Percentiles rank a stretch among this genome's conserved stretches.
phyloP scores from a whole-genome alignment of 30 jellyfish, hydroid and myxozoan genomes.

The Nemopilema nomurai region DNA sequence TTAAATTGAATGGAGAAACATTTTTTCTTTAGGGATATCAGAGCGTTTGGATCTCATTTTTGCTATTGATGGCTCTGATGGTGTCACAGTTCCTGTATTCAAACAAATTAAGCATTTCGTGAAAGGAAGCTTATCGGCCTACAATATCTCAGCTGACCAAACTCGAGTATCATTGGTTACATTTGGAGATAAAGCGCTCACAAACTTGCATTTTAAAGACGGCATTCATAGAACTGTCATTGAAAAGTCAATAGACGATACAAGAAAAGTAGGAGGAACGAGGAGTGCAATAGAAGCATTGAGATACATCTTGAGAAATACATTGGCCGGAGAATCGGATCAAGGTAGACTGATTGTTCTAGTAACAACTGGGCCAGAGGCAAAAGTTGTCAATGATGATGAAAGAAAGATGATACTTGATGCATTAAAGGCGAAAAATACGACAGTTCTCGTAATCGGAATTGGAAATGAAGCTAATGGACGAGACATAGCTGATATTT shows the following conservation, averaged over 20 bases:
- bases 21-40: conserved; percentile 29
- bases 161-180: conserved; percentile 63
- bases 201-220: conserved; percentile 2
- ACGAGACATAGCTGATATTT: conserved; percentile 1
- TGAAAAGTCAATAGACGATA: conserved; percentile 20
- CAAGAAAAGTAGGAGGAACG: conserved; percentile 45
- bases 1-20: no score
- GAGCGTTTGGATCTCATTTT: conserved; percentile 70
- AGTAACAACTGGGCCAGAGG: conserved; percentile 22
- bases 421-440: conserved; percentile 8
- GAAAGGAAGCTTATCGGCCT: conserved; percentile 49
- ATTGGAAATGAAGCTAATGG: conserved; percentile 39
- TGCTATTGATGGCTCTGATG: conserved; percentile 78
- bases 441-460: conserved; percentile 17
- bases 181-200: conserved; percentile 32
- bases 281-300: conserved; percentile 41
- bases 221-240: conserved; percentile 30
- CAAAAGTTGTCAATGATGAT: neutral
- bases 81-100: conserved; percentile 25
- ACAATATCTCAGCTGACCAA: conserved; percentile 32
- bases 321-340: conserved; percentile 19
- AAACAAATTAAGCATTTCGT: conserved; percentile 44
- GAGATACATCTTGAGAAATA: neutral
- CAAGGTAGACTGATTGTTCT: conserved; percentile 48
- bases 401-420: conserved; percentile 11